A percentile compares a stretch with the other conserved stretches of the same genome.
Evolutionary conservation across 2,113 vertebrate species (phyloP).

Genomic region (Rynchops niger): DNA sequence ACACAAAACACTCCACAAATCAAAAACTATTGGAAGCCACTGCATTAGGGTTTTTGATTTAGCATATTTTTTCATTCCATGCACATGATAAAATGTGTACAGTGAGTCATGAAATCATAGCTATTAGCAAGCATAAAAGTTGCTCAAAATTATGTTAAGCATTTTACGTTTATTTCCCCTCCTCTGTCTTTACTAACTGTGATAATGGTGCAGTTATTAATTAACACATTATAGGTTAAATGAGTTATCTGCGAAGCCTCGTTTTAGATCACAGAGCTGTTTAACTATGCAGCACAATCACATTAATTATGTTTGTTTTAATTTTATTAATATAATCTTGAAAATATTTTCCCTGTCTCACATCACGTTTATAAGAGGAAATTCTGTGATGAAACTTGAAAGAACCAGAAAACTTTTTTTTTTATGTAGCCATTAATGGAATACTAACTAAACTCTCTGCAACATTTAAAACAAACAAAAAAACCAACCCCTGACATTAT

Average conservation of each 20-base stretch:
- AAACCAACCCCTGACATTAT: not conserved
- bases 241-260: not conserved
- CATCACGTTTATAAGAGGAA: not conserved
- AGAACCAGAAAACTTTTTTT: not conserved
- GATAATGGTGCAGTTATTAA: constrained; percentile 5
- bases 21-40: not conserved
- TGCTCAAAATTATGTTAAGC: not conserved
- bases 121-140: not conserved
- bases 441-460: not conserved
- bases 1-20: not conserved
- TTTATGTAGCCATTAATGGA: not conserved
- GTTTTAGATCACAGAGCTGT: not conserved
- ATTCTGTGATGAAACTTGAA: not conserved
- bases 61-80: not conserved
- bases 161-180: not conserved
- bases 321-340: not conserved
- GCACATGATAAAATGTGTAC: not conserved
- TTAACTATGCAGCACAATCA: not conserved
- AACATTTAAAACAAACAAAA: not conserved
- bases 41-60: not conserved
- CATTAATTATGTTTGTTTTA: not conserved
- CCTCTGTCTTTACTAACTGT: not conserved
- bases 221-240: not conserved
- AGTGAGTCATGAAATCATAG: not conserved
- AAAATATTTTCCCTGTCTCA: not conserved